A percentile compares a stretch with the other conserved stretches of the same genome.
These are phyloP conservation scores for Castor canadensis DNA, from an alignment of 2,113 vertebrate genomes.

Conservation along the genomic window DNA sequence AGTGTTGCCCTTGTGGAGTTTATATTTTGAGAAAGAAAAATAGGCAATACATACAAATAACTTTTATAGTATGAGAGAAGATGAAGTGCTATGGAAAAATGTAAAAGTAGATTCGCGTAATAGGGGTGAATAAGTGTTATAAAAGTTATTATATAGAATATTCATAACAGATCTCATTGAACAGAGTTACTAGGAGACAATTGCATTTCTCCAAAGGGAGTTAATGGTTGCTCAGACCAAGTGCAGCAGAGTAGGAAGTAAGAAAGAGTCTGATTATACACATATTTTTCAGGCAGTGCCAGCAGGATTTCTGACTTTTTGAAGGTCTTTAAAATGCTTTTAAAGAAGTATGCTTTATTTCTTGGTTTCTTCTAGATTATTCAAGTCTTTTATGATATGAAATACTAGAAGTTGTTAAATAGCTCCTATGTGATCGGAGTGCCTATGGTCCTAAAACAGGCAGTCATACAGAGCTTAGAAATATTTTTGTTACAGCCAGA, in stretches of 20 bases:
- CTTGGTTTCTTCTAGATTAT: neutral
- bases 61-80: neutral
- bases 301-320: constrained; percentile 23
- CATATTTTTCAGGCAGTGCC: constrained; percentile 23
- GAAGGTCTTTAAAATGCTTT: neutral
- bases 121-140: neutral
- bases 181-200: neutral
- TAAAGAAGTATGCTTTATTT: constrained; percentile 3
- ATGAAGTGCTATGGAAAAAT: neutral
- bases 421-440: neutral
- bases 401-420: neutral
- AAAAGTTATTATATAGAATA: neutral
- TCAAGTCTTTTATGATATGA: neutral
- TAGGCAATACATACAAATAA: neutral
- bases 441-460: neutral
- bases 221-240: neutral
- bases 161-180: neutral
- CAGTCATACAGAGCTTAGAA: neutral
- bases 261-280: neutral
- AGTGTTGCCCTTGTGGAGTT: neutral
- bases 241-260: neutral
- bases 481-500: neutral
- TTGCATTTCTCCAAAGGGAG: neutral
- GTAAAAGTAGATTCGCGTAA: neutral
- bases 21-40: neutral